Conservation (phyloP, 2,888 invertebrate genomes). For the Galeruca laticollis region DNA sequence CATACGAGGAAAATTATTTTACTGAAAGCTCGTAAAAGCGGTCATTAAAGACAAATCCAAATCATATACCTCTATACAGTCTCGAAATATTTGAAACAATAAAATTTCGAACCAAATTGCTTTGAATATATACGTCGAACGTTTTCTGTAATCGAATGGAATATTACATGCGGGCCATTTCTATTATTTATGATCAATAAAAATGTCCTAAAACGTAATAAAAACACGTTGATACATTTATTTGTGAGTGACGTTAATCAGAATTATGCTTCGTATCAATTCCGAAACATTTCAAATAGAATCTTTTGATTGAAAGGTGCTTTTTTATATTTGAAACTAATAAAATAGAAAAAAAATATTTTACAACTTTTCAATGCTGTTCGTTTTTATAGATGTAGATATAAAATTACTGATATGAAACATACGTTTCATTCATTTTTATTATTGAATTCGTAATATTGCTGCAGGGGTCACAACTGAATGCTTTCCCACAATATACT, state of each 20-base stretch:
- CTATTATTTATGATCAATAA: slow-evolving; percentile 13
- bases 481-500: too few species aligned
- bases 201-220: slow-evolving; percentile 4
- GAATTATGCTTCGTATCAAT: slow-evolving; percentile 21
- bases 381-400: slow-evolving; percentile 19
- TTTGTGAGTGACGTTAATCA: slow-evolving; percentile 28
- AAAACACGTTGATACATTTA: slow-evolving; percentile 18
- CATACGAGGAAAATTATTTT: not conserved
- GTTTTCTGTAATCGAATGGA: slow-evolving; percentile 11
- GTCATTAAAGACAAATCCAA: slow-evolving; percentile 1
- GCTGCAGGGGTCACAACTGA: too few species aligned
- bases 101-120: slow-evolving; percentile 5
- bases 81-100: slow-evolving; percentile 4
- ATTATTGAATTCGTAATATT: slow-evolving; percentile 13
- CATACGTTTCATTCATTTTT: slow-evolving; percentile 26
- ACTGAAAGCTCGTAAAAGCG: not conserved
- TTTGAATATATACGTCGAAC: slow-evolving; percentile 1
- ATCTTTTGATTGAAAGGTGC: slow-evolving; percentile 26
- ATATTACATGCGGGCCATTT: slow-evolving; percentile 3
- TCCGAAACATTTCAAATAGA: slow-evolving; percentile 3
- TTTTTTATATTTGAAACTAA: slow-evolving; percentile 20
- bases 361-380: slow-evolving; percentile 10
- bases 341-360: not conserved
- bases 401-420: slow-evolving; percentile 28
- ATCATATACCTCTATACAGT: not conserved